Evolutionary conservation across 2,797 vertebrate genomes (phyloP), one percentile per base, ranked within the genome.

Genomic region (Pseudochromis fuscus): DNA sequence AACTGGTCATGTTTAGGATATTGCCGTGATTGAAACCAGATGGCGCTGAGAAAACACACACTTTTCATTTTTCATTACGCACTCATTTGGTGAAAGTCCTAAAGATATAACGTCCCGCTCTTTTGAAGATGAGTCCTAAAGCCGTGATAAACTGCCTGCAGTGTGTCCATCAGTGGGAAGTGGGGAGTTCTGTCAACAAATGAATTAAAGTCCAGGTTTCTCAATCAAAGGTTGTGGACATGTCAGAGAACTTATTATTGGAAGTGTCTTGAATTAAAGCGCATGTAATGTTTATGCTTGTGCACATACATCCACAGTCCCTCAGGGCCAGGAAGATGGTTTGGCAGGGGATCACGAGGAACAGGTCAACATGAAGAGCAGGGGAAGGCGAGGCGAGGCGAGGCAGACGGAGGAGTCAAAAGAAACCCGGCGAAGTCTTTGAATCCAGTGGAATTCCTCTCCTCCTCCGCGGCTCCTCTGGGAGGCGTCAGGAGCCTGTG

Each of bases 401-500:
- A 86, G 50, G 66, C 77, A 81, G 80, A 74, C 56, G 57, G 75
- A 82, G 62, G 79, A 89, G 85, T 86, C 83, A 92, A 89, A 87
- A 92, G 89, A 82, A 88, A 83, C 55, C 79, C 61, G 18, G 71
- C 84, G 81, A 89, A 90, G 85, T 89, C 91, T 94, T 93, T 93
- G 91, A 93, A 92, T 92, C 83, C 73, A 66, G 82, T 84, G 91
- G 88, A 92, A 94, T 94, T 93, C 88, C 90, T 93, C 91, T 92
- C 91, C 90, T 93, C 92, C 89, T 92, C 83, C 68, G 67, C 87
- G 66, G 86, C 83, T 92, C 93, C 92, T 94, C 86, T 90, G 92
- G 92, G 93, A 94, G 89, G 89, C 90, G 83, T 90, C 91, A 88
- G 87, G 77, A 93, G 93, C 92, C 93, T 91, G 92, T 89, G 90